Conservation (phyloP, 2,113 vertebrate species). For the Ginglymostoma cirratum region DNA sequence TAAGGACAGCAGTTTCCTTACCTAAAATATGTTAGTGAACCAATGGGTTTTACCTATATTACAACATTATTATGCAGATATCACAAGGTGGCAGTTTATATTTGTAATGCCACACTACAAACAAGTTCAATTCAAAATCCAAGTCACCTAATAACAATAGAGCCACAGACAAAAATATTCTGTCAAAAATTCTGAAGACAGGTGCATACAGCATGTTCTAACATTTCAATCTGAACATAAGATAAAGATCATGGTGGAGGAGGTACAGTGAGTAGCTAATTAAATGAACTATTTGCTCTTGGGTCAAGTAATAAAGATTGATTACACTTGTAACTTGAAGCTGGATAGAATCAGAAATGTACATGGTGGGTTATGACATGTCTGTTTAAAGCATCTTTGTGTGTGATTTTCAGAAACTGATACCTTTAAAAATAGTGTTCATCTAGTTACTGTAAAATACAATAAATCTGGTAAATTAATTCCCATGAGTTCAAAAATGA, state of each 20-base stretch:
- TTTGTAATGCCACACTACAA: background rate
- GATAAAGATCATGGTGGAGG: background rate
- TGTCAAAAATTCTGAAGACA: background rate
- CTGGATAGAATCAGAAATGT: too few relatives aligned
- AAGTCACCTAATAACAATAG: background rate
- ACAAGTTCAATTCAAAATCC: background rate
- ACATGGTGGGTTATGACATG: too few relatives aligned
- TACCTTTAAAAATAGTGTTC: too few relatives aligned
- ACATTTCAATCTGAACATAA: background rate
- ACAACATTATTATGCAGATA: background rate
- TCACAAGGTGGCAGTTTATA: background rate
- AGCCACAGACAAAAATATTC: background rate
- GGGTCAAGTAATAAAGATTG: background rate
- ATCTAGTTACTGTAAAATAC: too few relatives aligned
- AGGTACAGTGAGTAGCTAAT: background rate
- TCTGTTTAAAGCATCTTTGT: too few relatives aligned
- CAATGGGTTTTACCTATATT: background rate
- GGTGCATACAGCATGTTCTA: background rate
- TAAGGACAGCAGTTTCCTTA: too few relatives aligned
- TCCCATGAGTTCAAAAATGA: too few relatives aligned
- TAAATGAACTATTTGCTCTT: background rate
- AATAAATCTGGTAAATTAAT: too few relatives aligned
- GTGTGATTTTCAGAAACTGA: too few relatives aligned
- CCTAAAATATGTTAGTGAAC: too few relatives aligned
- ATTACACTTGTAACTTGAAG: background rate